Percentiles rank a stretch among this genome's conserved stretches.
Evolutionary conservation across 2,113 vertebrate species (phyloP).

Genomic region (Cromileptes altivelis): DNA sequence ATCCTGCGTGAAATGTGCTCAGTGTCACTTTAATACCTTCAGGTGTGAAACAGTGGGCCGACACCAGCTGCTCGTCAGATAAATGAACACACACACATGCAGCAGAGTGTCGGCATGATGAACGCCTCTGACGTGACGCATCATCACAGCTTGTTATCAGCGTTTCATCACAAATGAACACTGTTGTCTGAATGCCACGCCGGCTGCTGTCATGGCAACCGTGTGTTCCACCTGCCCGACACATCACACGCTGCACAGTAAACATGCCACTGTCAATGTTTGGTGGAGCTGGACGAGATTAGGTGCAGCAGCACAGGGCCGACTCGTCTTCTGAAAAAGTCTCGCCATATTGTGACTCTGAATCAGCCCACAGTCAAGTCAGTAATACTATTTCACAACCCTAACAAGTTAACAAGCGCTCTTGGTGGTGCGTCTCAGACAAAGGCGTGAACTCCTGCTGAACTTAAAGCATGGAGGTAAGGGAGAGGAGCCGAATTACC

Average conservation of each 20-base stretch:
- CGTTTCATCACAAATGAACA: not conserved
- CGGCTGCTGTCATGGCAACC: not conserved
- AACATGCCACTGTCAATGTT: not conserved
- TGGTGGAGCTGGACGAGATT: not conserved
- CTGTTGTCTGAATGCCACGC: conserved; percentile 21
- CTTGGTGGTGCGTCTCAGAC: not conserved
- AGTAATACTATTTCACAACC: conserved; percentile 44
- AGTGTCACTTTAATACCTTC: conserved; percentile 13
- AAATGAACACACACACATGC: not conserved
- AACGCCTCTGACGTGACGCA: not conserved
- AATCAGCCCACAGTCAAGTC: conserved; percentile 20
- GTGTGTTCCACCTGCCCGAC: not conserved
- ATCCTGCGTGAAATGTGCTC: conserved; percentile 46
- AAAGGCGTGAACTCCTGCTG: conserved; percentile 46
- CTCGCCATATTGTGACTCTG: conserved; percentile 2
- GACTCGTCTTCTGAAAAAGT: not conserved
- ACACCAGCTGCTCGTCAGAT: not conserved
- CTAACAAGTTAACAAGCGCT: not conserved
- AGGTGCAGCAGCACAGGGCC: too few species aligned
- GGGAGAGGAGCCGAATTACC: conserved; percentile 1
- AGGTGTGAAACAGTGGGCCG: conserved; percentile 2
- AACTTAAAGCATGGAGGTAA: conserved; percentile 24
- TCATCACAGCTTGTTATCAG: conserved; percentile 9
- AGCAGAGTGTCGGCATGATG: not conserved
- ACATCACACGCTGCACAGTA: not conserved